These are phyloP conservation scores for Eucera pruinosa DNA, from an alignment of 2,888 invertebrate species.

Conservation along the genomic window DNA sequence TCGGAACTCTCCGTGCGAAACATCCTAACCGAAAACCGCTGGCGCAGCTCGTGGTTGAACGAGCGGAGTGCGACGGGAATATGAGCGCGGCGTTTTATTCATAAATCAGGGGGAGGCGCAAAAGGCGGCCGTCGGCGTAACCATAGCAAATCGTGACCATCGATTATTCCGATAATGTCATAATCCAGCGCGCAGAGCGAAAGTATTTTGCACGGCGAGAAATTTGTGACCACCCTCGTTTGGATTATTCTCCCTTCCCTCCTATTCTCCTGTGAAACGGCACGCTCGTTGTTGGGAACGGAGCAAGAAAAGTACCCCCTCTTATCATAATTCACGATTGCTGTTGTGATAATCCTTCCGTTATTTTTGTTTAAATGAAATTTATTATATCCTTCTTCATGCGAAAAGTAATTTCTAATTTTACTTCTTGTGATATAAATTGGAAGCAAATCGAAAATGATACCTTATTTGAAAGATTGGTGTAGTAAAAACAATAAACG, in stretches of 20 bases:
- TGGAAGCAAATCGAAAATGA: too few species aligned
- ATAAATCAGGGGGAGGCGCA: slow-evolving; percentile 61
- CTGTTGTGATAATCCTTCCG: too few species aligned
- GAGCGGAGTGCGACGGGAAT: slow-evolving; percentile 9
- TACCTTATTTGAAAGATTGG: too few species aligned
- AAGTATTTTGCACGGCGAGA: slow-evolving; percentile 29
- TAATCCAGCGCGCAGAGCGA: slow-evolving; percentile 51
- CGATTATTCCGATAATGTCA: slow-evolving; percentile 71
- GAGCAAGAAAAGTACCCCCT: too few species aligned
- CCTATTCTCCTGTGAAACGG: too few species aligned
- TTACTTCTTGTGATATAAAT: too few species aligned
- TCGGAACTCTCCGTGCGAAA: slow-evolving; percentile 43
- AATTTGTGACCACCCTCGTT: slow-evolving; percentile 28
- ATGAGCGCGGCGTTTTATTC: slow-evolving; percentile 49
- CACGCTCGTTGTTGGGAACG: too few species aligned
- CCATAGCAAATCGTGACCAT: slow-evolving; percentile 66
- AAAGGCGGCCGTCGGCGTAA: slow-evolving; percentile 58
- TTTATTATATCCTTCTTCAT: too few species aligned
- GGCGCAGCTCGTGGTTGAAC: slow-evolving; percentile 14
- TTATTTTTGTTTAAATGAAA: too few species aligned
- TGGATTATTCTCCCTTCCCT: neutral
- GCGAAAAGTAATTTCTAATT: too few species aligned
- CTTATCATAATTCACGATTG: too few species aligned
- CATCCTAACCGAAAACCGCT: slow-evolving; percentile 21
- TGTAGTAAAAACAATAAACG: too few species aligned